Base-by-base conservation (phyloP, 2,888 invertebrate species). In the Xestia ashworthii region DNA sequence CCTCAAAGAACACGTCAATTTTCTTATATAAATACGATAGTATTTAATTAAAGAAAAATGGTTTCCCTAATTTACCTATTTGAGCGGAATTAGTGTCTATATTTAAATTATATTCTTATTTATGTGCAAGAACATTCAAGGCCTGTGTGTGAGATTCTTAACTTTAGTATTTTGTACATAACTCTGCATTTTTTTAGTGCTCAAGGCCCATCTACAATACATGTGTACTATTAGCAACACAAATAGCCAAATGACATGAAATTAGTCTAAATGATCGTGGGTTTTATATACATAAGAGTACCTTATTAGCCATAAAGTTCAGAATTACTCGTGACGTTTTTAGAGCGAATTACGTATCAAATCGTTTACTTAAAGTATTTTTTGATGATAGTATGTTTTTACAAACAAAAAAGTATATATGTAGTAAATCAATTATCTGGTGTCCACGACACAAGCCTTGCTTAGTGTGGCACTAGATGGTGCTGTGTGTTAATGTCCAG, bases 171-270 rank as follows among this genome's bases (percentile, higher is more conserved):
- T 48, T 60, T 60, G 22, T 58, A 69, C 44, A 62, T 19, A 55
- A 44, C 38, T 58, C 62, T 62, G 38, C 50, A 50, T 60, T 66
- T 48, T 65, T 25, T 76, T 50, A 14, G 53, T 84, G 81, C 50
- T 66, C 60, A 70, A 71, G 55, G 60, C 25, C 22, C 1, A 65
- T 65, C 22, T 19, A 53, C 62, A 80, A 64, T 38, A 66, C 16
- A 41, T 14, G 72, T 69, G 62, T 53, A 62, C 41, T 62, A 53
- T 65, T 73, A 82, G 80, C 84, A 46, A 83, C 71, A 81, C 41
- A 44, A 46, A 82, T 70, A 81, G 81, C 76, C 19, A 66, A 38
- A 81, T 76, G 81, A 82, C 38, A 71, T 76, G 68, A 53, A 48
- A 46, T 46, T n/a, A 38, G 46, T 58, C 16, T 53, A n/a, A 64